Base-by-base conservation (phyloP, 2,113 vertebrate species). In the Xiphias gladius region DNA sequence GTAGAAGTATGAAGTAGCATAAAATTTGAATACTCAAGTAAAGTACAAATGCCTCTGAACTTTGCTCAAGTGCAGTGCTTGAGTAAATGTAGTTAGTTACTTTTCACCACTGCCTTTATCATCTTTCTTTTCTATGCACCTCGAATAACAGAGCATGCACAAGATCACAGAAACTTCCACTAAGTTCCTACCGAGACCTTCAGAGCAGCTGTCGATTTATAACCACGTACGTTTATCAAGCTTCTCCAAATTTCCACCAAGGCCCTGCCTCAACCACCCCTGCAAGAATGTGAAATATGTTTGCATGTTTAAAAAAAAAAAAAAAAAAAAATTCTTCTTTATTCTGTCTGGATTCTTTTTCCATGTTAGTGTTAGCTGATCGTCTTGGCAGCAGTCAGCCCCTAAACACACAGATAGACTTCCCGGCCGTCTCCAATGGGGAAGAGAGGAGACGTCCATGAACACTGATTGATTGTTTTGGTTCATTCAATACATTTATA, bases 261-360 rank as follows among this genome's bases (percentile, higher is more conserved):
- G 84, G 73, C 86, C 76, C 75, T 78, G 83, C 83, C 92, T 86
- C 76, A 87, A 75, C 85, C 84, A 85, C 87, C 86, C 79, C 76
- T 85, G 28, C 81, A 94, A 91, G 92, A 94, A 94, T 94, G 90
- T 91, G 67, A 94, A 94, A 91, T 76, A 93, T 94, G 87, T 92
- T 90, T 90, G 88, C 69, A 89, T 87, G 86, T 91, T 90, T 79
- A 43, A 87, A 90, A 90, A 83, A 80, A 70, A 78, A 78, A 43
- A 87, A 90, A 90, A 83, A 80, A 70, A 78, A 78, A 55, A 48
- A 50, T 68, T 62, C 50, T 39, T 84, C 69, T 91, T 86, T 84
- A 82, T 88, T 88, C 81, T 59, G 85, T 83, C 88, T 89, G 88
- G 75, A 85, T 85, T 93, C 85, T 76, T 88, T 85, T 92, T 83